A percentile compares a stretch with the other conserved stretches of the same genome.
These are phyloP conservation scores for Phaonia tiefii DNA, from an alignment of 2,888 invertebrate species.

Conservation along the genomic window DNA sequence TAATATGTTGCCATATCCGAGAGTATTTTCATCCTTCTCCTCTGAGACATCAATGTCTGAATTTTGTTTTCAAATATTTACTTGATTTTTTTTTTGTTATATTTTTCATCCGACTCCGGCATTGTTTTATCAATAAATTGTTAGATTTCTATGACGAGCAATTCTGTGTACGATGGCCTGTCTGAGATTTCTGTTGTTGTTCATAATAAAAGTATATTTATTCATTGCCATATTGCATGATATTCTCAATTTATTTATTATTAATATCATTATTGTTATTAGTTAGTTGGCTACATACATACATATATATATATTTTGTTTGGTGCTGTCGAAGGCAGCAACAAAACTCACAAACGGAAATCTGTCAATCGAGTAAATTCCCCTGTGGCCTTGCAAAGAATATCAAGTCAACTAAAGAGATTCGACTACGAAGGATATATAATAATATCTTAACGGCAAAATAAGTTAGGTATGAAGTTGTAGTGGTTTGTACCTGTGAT, in stretches of 20 bases:
- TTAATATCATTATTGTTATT: constrained; percentile 49
- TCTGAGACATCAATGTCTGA: constrained; percentile 38
- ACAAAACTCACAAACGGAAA: background rate
- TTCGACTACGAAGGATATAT: too few relatives aligned
- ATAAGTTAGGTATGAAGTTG: too few relatives aligned
- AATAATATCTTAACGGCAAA: too few relatives aligned
- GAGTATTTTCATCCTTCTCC: constrained; percentile 21
- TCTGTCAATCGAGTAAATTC: constrained; percentile 12
- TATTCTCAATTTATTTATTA: constrained; percentile 56
- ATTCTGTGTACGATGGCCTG: background rate
- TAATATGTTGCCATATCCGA: background rate
- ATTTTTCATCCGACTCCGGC: background rate
- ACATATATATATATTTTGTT: constrained; percentile 14
- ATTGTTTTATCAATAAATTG: constrained; percentile 57
- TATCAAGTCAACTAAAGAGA: too few relatives aligned
- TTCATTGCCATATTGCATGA: constrained; percentile 50
- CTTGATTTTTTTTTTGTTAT: constrained; percentile 1
- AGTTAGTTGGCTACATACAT: too few relatives aligned
- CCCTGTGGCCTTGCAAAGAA: background rate
- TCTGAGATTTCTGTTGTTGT: background rate
- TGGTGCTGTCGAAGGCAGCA: background rate
- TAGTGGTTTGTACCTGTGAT: too few relatives aligned
- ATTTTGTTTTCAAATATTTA: constrained; percentile 19
- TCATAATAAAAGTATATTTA: background rate
- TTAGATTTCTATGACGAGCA: constrained; percentile 16